phyloP scores from a whole-genome alignment of 2,888 invertebrate species.

The Tetropium fuscum region DNA sequence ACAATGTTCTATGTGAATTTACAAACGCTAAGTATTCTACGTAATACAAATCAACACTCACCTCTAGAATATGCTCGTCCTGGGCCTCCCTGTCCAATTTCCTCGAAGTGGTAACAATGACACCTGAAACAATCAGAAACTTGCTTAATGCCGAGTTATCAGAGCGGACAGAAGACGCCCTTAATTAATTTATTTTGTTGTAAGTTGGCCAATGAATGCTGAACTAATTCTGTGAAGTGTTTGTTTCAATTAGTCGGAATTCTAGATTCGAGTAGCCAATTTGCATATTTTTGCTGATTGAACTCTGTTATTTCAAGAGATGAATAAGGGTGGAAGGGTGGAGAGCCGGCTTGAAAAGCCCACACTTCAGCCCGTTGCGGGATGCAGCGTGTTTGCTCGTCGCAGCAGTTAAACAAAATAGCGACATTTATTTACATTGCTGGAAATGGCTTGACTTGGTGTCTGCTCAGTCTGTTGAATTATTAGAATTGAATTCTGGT shows the following conservation, averaged over 20 bases:
- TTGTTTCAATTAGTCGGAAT: conserved; percentile 34
- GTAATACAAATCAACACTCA: conserved; percentile 69
- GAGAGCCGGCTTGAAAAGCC: not conserved
- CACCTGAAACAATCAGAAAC: conserved; percentile 71
- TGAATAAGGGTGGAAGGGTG: no score
- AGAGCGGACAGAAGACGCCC: conserved; percentile 16
- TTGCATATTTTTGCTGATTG: conserved; percentile 38
- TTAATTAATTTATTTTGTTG: conserved; percentile 33
- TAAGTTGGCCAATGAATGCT: conserved; percentile 32
- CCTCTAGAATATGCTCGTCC: conserved; percentile 90
- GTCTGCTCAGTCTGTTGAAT: no score
- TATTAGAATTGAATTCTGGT: no score
- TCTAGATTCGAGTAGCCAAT: conserved; percentile 31
- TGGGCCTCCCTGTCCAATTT: conserved; percentile 92
- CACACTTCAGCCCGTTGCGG: not conserved
- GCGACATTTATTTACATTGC: no score
- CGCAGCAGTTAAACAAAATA: no score
- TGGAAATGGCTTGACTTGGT: no score
- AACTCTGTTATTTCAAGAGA: conserved; percentile 30
- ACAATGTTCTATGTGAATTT: no score
- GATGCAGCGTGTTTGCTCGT: no score
- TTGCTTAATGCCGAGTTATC: conserved; percentile 24
- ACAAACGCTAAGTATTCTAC: no score
- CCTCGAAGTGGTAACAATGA: conserved; percentile 87
- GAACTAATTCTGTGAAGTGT: conserved; percentile 35